Base-by-base conservation (phyloP, 1,140 invertebrate genomes). In the Epicauta chinensis region DNA sequence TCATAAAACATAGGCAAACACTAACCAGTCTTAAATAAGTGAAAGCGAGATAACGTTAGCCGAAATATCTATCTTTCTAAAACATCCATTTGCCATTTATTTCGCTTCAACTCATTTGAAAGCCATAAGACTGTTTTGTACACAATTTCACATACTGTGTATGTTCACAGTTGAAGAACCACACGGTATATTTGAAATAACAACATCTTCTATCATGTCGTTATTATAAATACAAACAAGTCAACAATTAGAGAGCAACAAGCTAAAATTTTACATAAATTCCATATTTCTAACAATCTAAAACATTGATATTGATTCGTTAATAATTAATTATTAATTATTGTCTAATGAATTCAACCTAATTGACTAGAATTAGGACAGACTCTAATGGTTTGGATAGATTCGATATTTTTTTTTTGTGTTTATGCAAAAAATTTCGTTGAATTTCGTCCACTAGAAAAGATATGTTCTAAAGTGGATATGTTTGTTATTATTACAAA, bases 321-420 rank as follows among this genome's bases (percentile, higher is more conserved):
- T 52, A 52, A 14, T 14, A 45, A 15, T 37, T 45, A 23, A n/a
- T n/a, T n/a, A n/a, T n/a, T n/a, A 23, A 52, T 52, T 52, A 52
- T 52, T 52, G 50, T 52, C 41, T 52, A 43, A 23, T 23, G 17
- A 23, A 23, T 5, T 23, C 4, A 23, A 23, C 23, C 31, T 44
- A 52, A 52, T 52, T 52, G 50, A 52, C 50, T 52, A 52, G 40
- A 23, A 23, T 51, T 30, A 52, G 50, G 50, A 52, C 50, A 52
- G 50, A 52, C 50, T 52, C 50, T 52, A 52, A 44, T 51, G 49
- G 49, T 40, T 11, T 52, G 16, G 39, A 51, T 36, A n/a, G 23
- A 35, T 49, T 41, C 11, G 36, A 16, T 49, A 23, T 23, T 23
- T 23, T 7, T n/a, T n/a, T n/a, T n/a, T n/a, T n/a, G n/a, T n/a